Percentiles rank a stretch among this genome's conserved stretches.
phyloP scores from a whole-genome alignment of 2,113 vertebrate genomes.

The Potamarius usumacintae region DNA sequence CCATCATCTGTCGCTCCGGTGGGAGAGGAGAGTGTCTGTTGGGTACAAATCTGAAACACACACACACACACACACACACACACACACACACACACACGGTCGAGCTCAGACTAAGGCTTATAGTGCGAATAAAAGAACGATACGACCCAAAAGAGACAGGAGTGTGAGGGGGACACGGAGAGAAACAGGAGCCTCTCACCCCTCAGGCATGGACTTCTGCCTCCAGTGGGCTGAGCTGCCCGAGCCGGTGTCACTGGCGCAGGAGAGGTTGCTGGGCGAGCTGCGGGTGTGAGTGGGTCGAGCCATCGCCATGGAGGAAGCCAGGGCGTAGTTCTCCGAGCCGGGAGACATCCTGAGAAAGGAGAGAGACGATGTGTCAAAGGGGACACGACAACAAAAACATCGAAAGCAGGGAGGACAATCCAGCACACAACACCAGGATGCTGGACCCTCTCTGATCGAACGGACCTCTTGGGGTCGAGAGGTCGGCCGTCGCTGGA shows the following conservation, averaged over 20 bases:
- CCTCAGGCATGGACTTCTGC: slow-evolving; percentile 98
- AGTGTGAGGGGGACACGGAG: background rate
- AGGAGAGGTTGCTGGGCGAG: slow-evolving; percentile 94
- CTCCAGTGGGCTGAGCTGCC: slow-evolving; percentile 87
- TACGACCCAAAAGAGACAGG: background rate
- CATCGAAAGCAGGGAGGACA: slow-evolving; percentile 26
- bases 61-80: slow-evolving; percentile 25
- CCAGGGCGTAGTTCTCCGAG: slow-evolving; percentile 89
- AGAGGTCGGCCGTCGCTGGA: slow-evolving; percentile 93
- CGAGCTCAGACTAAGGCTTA: background rate
- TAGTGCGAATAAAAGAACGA: background rate
- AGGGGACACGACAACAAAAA: background rate
- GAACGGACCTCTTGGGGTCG: slow-evolving; percentile 82
- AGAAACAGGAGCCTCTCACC: slow-evolving; percentile 77
- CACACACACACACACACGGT: slow-evolving; percentile 15
- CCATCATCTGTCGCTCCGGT: slow-evolving; percentile 83
- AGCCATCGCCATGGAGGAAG: slow-evolving; percentile 87
- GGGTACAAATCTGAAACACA: slow-evolving; percentile 83
- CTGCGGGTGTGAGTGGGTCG: slow-evolving; percentile 91
- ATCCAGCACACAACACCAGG: background rate
- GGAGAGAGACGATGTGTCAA: background rate
- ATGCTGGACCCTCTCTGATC: background rate
- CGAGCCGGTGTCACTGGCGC: slow-evolving; percentile 88
- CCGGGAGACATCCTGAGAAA: slow-evolving; percentile 86
- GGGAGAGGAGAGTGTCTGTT: slow-evolving; percentile 90